These are phyloP conservation scores for Lordiphosa andalusiaca DNA, from an alignment of 2,888 invertebrate species.

Conservation along the genomic window DNA sequence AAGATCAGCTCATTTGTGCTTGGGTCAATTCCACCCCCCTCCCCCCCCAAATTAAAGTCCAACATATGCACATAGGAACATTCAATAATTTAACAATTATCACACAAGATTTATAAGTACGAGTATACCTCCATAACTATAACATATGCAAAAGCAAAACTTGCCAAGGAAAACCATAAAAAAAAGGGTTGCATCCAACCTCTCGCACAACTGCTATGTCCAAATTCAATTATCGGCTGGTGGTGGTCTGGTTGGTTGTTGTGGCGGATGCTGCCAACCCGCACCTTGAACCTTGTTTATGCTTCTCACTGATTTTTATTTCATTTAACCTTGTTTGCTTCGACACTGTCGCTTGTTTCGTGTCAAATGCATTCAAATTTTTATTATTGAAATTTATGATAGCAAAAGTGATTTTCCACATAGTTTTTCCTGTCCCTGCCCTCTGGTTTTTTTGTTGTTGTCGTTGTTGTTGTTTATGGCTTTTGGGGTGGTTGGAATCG, in stretches of 20 bases:
- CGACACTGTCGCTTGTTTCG: conserved; percentile 49
- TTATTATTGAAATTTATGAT: conserved; percentile 75
- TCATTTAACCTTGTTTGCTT: conserved; percentile 62
- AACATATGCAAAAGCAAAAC: conserved; percentile 63
- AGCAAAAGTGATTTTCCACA: conserved; percentile 74
- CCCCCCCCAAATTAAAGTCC: conserved; percentile 8
- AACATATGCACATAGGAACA: conserved; percentile 7
- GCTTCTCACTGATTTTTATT: conserved; percentile 63
- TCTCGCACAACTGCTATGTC: conserved; percentile 24
- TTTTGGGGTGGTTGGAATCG: conserved; percentile 39
- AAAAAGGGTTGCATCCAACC: conserved; percentile 50
- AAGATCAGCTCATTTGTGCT: conserved; percentile 20
- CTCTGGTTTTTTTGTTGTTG: conserved; percentile 24
- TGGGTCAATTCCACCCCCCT: conserved; percentile 20
- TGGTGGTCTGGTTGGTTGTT: conserved; percentile 8
- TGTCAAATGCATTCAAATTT: conserved; percentile 73
- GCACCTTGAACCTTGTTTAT: conserved; percentile 53
- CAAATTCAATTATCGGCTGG: conserved; percentile 59
- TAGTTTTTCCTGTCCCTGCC: conserved; percentile 48
- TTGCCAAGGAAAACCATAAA: not conserved
- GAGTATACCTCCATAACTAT: not conserved
- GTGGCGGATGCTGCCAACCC: conserved; percentile 8
- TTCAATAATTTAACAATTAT: too few relatives aligned
- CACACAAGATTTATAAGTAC: too few relatives aligned
- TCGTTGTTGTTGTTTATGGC: conserved; percentile 36